phyloP scores from a whole-genome alignment of 2,888 invertebrate species.

The Drosophila lutescens region DNA sequence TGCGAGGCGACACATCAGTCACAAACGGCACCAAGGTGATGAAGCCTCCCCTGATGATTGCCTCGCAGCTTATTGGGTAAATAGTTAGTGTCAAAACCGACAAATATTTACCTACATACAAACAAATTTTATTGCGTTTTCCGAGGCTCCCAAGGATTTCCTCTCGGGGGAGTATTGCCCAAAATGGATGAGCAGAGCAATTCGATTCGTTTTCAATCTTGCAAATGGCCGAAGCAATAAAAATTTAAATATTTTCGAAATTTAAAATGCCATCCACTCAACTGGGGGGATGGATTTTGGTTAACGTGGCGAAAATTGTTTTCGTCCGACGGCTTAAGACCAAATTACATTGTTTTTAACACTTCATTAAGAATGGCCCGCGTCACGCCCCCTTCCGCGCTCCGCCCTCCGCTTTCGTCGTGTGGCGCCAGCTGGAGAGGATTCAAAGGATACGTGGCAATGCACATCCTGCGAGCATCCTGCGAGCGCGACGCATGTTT shows the following conservation, averaged over 20 bases:
- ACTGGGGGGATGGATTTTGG: constrained; percentile 13
- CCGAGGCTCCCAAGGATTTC: background rate
- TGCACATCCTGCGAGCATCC: constrained; percentile 45
- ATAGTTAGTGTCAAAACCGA: constrained; percentile 70
- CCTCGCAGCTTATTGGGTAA: constrained; percentile 51
- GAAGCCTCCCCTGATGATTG: constrained; percentile 31
- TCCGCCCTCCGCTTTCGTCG: too few relatives aligned
- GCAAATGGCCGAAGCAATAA: constrained; percentile 68
- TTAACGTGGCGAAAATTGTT: constrained; percentile 47
- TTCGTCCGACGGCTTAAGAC: constrained; percentile 63
- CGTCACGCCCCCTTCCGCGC: background rate
- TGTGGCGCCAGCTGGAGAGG: constrained; percentile 26
- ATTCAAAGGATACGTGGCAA: constrained; percentile 46
- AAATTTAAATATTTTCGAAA: constrained; percentile 76
- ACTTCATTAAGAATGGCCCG: constrained; percentile 74
- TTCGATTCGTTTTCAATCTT: constrained; percentile 62
- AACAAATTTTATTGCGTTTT: constrained; percentile 51
- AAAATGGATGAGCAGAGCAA: constrained; percentile 52
- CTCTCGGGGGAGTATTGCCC: constrained; percentile 10
- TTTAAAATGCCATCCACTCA: constrained; percentile 63
- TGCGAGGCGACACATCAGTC: constrained; percentile 43
- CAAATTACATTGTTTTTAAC: constrained; percentile 78
- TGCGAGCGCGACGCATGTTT: constrained; percentile 64
- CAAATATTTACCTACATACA: constrained; percentile 68
- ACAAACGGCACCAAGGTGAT: constrained; percentile 36